Evolutionary conservation across 2,797 vertebrate genomes (phyloP).

Genomic region (Aldrovandia affinis): DNA sequence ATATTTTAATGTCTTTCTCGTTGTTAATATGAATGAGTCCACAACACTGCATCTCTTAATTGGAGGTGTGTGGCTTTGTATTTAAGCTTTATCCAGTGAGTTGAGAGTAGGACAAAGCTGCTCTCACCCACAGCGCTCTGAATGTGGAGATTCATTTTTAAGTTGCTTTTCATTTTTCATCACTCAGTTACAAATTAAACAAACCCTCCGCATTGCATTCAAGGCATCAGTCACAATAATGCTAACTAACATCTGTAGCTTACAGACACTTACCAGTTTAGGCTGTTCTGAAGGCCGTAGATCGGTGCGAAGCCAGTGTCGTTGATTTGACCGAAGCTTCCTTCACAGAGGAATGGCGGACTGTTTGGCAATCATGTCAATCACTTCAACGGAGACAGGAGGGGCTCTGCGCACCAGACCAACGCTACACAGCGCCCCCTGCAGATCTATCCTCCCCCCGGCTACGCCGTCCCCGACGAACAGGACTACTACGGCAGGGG

Average conservation of each 20-base stretch:
- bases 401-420: constrained; percentile 89
- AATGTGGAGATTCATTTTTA: constrained; percentile 18
- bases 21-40: not conserved
- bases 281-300: not conserved
- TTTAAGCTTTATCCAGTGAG: not conserved
- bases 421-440: constrained; percentile 96
- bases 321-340: constrained; percentile 65
- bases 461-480: constrained; percentile 80
- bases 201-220: not conserved
- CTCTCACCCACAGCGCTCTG: not conserved
- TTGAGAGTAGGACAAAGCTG: not conserved
- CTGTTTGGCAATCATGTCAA: constrained; percentile 95
- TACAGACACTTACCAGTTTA: not conserved
- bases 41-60: not conserved
- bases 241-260: not conserved
- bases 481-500: constrained; percentile 69
- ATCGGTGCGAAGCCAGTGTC: not conserved
- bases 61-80: not conserved
- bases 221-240: constrained; percentile 4
- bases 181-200: not conserved
- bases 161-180: constrained; percentile 13
- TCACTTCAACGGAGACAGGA: constrained; percentile 88
- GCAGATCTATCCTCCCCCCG: constrained; percentile 86
- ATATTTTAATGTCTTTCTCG: not conserved
- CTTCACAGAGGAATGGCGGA: constrained; percentile 92